Percentiles rank a stretch among this genome's conserved stretches.
phyloP scores from a whole-genome alignment of 2,113 vertebrate species.

The Hystrix brachyura region DNA sequence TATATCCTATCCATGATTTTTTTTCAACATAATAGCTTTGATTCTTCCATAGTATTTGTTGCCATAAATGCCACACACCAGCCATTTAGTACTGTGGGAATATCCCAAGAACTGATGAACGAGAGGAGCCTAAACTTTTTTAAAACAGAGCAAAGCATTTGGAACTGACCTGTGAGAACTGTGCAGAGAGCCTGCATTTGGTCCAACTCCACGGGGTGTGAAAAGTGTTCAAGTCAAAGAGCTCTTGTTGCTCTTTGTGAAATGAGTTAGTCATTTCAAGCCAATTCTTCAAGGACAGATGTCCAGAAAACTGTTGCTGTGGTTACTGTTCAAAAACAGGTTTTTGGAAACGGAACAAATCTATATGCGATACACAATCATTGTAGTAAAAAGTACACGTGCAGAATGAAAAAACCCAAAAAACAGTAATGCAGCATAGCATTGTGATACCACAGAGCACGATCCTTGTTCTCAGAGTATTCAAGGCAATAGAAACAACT shows the following conservation, averaged over 20 bases:
- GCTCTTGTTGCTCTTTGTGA: conserved; percentile 13
- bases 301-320: conserved; percentile 56
- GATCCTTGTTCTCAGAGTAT: neutral
- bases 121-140: conserved; percentile 29
- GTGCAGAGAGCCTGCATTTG: neutral
- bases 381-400: neutral
- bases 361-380: conserved; percentile 35
- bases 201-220: rapidly evolving
- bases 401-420: neutral
- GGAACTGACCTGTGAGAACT: conserved; percentile 16
- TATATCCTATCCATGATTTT: neutral
- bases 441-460: neutral
- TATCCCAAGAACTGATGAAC: conserved; percentile 37
- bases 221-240: conserved; percentile 25
- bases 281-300: conserved; percentile 52
- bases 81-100: conserved; percentile 4
- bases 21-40: conserved; percentile 31
- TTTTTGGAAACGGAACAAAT: conserved; percentile 55
- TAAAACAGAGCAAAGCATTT: conserved; percentile 22
- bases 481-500: neutral
- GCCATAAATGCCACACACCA: neutral
- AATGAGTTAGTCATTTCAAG: conserved; percentile 52
- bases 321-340: conserved; percentile 59
- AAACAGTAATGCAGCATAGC: neutral
- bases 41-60: conserved; percentile 30